Conservation (phyloP, 2,797 vertebrate species). For the Gobio occitaniae region DNA sequence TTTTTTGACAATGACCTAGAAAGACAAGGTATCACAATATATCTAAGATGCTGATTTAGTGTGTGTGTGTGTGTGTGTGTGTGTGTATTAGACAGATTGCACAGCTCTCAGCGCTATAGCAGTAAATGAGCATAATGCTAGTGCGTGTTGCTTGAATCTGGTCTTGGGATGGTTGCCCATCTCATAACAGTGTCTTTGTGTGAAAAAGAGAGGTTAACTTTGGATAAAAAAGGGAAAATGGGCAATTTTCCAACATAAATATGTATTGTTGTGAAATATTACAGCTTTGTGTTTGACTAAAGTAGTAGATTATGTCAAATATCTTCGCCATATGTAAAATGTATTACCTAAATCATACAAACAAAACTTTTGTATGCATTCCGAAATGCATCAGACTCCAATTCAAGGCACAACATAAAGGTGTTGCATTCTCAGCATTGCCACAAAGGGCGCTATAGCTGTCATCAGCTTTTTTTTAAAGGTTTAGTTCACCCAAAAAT, state of each 20-base stretch:
- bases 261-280: neutral
- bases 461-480: neutral
- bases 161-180: neutral
- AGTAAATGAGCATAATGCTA: slow-evolving; percentile 23
- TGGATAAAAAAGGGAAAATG: neutral
- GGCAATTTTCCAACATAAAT: neutral
- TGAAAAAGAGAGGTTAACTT: neutral
- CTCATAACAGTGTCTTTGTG: neutral
- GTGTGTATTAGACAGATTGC: neutral
- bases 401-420: neutral
- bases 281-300: neutral
- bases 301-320: neutral
- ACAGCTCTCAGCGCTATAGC: neutral
- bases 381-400: neutral
- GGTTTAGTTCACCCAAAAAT: too few relatives aligned
- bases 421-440: neutral
- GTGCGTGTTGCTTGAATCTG: slow-evolving; percentile 16
- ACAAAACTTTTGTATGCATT: neutral
- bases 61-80: neutral
- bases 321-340: neutral
- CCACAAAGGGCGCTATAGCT: neutral
- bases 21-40: slow-evolving; percentile 19
- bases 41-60: neutral
- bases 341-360: neutral
- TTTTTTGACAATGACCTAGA: slow-evolving; percentile 41